Evolutionary conservation across 2,113 vertebrate genomes (phyloP).

Genomic region (Eublepharis macularius): DNA sequence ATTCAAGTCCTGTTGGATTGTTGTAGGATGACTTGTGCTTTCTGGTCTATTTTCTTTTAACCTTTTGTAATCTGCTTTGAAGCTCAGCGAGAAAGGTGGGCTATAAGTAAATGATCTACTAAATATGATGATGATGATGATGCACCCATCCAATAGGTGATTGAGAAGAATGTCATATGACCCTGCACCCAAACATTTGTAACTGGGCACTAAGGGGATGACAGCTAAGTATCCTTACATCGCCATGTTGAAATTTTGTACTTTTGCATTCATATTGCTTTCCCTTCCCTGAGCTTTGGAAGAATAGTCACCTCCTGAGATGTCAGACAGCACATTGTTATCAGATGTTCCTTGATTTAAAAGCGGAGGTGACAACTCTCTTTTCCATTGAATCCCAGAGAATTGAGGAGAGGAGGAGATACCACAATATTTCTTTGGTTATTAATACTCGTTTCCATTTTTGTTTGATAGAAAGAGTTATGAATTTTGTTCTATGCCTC

Average conservation of each 20-base stretch:
- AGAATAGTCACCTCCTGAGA: slow-evolving; percentile 13
- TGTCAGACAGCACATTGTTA: slow-evolving; percentile 49
- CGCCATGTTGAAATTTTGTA: background rate
- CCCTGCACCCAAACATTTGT: too few species aligned
- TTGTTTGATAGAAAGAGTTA: slow-evolving; percentile 52
- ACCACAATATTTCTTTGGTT: slow-evolving; percentile 57
- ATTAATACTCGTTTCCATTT: slow-evolving; percentile 58
- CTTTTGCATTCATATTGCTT: background rate
- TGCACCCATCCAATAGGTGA: too few species aligned
- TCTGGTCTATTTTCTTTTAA: too few species aligned
- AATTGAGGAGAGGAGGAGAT: slow-evolving; percentile 32
- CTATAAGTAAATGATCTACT: too few species aligned
- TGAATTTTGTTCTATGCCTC: slow-evolving; percentile 55
- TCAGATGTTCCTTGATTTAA: slow-evolving; percentile 59
- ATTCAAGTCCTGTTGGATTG: too few species aligned
- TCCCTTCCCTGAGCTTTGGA: slow-evolving; percentile 11
- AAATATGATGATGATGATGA: too few species aligned
- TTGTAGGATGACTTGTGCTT: too few species aligned
- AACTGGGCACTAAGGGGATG: too few species aligned
- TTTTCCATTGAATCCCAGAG: slow-evolving; percentile 58
- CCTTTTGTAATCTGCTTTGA: too few species aligned
- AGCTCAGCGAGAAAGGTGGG: too few species aligned
- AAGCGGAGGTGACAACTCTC: too few species aligned
- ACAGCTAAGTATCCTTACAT: background rate
- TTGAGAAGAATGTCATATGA: too few species aligned